A percentile compares a stretch with the other conserved stretches of the same genome.
These are phyloP conservation scores for Yponomeuta cagnagella DNA, from an alignment of 2,888 invertebrate species.

Conservation along the genomic window DNA sequence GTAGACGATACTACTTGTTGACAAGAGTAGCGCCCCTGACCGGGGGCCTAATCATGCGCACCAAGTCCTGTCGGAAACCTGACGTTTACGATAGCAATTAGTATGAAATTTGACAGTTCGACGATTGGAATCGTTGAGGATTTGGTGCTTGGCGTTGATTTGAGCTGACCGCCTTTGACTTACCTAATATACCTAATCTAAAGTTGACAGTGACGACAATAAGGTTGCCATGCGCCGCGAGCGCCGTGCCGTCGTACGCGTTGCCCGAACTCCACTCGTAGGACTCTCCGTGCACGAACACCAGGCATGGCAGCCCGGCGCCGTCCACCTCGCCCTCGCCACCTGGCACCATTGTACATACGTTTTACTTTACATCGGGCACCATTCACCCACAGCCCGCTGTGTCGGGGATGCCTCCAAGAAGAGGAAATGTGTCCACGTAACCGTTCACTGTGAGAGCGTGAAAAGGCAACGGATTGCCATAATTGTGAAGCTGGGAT, in stretches of 20 bases:
- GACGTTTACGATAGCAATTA: no score
- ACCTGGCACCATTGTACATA: conserved; percentile 45
- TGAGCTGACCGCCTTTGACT: conserved; percentile 38
- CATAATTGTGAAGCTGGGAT: no score
- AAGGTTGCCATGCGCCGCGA: conserved; percentile 93
- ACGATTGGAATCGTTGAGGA: no score
- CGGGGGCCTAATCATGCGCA: no score
- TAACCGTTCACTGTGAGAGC: no score
- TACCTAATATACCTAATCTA: conserved; percentile 90
- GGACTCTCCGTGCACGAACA: conserved; percentile 95
- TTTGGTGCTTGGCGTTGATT: no score
- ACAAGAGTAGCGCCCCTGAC: background rate
- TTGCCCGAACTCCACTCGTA: conserved; percentile 98
- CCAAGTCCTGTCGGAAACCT: no score
- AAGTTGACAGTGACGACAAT: conserved; percentile 95
- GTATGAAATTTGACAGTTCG: no score
- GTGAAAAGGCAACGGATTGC: no score
- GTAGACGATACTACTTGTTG: background rate
- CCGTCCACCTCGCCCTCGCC: conserved; percentile 57
- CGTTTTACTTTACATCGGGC: background rate
- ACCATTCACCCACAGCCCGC: no score
- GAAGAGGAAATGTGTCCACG: no score
- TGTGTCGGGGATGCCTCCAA: no score
- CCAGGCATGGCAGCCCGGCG: conserved; percentile 84
- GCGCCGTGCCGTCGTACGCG: conserved; percentile 96